A percentile compares a stretch with the other conserved stretches of the same genome.
phyloP scores from a whole-genome alignment of 2,888 invertebrate species.

The Apamea anceps region DNA sequence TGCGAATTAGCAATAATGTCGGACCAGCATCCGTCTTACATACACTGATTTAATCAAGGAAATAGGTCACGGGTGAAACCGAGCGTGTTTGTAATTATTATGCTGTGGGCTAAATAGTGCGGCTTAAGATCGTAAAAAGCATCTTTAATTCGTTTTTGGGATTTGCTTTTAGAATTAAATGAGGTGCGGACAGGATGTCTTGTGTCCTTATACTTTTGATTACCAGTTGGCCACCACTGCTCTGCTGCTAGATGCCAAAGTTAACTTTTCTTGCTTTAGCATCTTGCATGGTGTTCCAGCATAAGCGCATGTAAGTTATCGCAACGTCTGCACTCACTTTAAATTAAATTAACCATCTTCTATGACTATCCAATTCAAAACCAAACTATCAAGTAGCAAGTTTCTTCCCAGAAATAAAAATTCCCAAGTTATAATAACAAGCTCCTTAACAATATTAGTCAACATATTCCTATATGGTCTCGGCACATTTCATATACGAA shows the following conservation, averaged over 20 bases:
- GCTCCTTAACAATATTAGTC: conserved; percentile 23
- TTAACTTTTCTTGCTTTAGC: too few relatives aligned
- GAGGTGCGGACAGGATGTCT: conserved; percentile 6
- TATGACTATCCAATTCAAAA: too few relatives aligned
- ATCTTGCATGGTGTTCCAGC: too few relatives aligned
- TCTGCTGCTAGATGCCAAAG: too few relatives aligned
- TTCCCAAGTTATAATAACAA: conserved; percentile 16
- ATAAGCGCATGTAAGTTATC: too few relatives aligned
- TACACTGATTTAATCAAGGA: conserved; percentile 70
- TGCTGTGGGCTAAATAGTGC: conserved; percentile 42
- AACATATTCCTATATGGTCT: conserved; percentile 19
- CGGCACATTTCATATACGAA: conserved; percentile 25
- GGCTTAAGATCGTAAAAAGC: conserved; percentile 49
- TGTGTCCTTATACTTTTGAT: background rate
- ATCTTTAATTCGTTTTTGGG: conserved; percentile 38
- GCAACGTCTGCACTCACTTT: too few relatives aligned
- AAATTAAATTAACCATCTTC: too few relatives aligned
- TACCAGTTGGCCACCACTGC: too few relatives aligned
- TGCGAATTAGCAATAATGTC: conserved; percentile 76
- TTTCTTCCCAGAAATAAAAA: conserved; percentile 3
- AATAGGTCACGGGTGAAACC: conserved; percentile 57
- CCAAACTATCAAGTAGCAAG: conserved; percentile 1
- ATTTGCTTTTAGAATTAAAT: conserved; percentile 37
- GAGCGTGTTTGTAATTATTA: conserved; percentile 57
- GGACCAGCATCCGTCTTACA: conserved; percentile 67